These are phyloP conservation scores for Oryctes rhinoceros DNA, from an alignment of 1,140 invertebrate species.

Conservation along the genomic window DNA sequence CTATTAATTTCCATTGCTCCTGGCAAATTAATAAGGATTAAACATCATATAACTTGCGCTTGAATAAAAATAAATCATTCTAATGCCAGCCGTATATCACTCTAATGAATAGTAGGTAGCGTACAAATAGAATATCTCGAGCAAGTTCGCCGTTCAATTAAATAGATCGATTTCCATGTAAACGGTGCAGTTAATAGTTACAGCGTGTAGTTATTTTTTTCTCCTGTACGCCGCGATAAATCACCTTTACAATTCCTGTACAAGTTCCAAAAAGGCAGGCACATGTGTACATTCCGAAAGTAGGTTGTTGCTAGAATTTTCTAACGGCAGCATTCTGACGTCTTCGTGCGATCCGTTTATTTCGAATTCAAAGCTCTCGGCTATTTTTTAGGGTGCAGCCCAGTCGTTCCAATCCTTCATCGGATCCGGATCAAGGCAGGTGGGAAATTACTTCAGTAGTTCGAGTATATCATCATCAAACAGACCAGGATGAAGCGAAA, in stretches of 20 bases:
- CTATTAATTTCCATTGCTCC: too few relatives aligned
- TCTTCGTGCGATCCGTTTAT: background rate
- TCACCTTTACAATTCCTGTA: background rate
- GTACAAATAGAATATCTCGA: too few relatives aligned
- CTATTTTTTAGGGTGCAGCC: conserved; percentile 54
- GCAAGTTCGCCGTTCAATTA: background rate
- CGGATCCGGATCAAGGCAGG: conserved; percentile 53
- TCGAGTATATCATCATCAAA: conserved; percentile 46
- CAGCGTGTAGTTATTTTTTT: background rate
- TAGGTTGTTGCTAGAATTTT: background rate
- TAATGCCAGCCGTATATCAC: too few relatives aligned
- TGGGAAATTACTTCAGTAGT: conserved; percentile 45
- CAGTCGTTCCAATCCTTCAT: conserved; percentile 53
- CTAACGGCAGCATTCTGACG: background rate
- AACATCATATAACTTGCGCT: too few relatives aligned
- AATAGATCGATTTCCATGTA: background rate
- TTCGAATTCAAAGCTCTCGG: background rate
- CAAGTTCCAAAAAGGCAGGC: background rate
- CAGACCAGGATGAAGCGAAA: conserved; percentile 47
- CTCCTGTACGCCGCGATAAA: background rate
- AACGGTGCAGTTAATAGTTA: background rate
- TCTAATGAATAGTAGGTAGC: too few relatives aligned
- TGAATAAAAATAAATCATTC: too few relatives aligned
- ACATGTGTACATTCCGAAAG: background rate
- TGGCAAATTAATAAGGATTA: too few relatives aligned